Base-by-base conservation (phyloP, 2,888 invertebrate genomes). In the Hedya salicella region DNA sequence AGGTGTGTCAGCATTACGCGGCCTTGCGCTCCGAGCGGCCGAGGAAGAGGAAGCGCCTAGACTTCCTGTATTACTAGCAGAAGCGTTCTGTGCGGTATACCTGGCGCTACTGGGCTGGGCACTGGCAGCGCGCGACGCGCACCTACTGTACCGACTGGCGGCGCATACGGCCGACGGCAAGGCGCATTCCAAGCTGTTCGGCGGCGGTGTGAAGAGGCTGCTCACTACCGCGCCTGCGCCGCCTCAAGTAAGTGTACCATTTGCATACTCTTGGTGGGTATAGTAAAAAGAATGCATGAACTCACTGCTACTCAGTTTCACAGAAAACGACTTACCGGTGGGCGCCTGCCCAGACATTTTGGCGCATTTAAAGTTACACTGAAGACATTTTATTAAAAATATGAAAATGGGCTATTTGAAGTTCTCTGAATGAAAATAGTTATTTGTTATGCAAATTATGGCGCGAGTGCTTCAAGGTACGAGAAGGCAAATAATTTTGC, bases 1-100 rank as follows among this genome's bases (percentile, higher is more conserved):
- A 93, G 93, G 99, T 11, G 99, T 99, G 0, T 97, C 98, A 0
- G 97, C 97, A 66, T 92, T 99, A 44, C 94, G 98, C 25, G 97
- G 98, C 0, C 92, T 99, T 46, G 91, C 99, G 5, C 96, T 97
- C 0, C 94, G 98, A 19, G 99, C 99, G 75, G 97, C 98, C 72
- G 99, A 99, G 79, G 98, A 98, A 78, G 96, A 96, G 74, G 97
- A 97, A 78, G 96, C 98, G 1, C 99, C 99, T 0, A 96, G 97
- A 69, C 92, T 99, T 54, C 97, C 97, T 73, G 96, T 99, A 21
- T 92, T 99, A 9, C 93, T 99, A 17, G 96, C 97, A 62, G 99
- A 99, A 87, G 95, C 98, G 0, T 98, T 98, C 86, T 95, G 98
- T 17, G 97, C 98, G 0, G 97, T 99, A 5, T 99, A 96, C 85